A percentile compares a stretch with the other conserved stretches of the same genome.
Conservation (phyloP, 1,140 invertebrate species). For the Dinothrombium tinctorium region DNA sequence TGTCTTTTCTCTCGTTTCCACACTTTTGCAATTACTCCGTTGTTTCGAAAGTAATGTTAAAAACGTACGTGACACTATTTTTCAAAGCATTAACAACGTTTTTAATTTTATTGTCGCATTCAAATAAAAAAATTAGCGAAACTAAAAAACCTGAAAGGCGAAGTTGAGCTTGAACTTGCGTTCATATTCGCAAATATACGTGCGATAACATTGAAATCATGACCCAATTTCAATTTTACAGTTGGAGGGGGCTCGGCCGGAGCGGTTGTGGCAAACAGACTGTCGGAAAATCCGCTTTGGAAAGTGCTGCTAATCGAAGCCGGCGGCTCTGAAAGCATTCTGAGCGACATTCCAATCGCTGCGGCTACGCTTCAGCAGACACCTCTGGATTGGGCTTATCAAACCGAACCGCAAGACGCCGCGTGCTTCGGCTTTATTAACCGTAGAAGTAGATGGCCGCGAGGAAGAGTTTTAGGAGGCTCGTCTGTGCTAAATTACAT, state of each 20-base stretch:
- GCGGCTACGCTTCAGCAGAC: conserved; percentile 63
- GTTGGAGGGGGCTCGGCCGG: conserved; percentile 85
- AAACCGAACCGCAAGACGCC: conserved; percentile 54
- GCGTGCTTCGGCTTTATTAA: conserved; percentile 37
- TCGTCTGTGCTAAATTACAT: conserved; percentile 82
- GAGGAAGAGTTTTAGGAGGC: conserved; percentile 55
- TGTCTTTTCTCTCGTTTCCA: too few relatives aligned
- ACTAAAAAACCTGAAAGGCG: too few relatives aligned
- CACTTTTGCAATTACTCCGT: too few relatives aligned
- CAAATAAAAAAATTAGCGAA: too few relatives aligned
- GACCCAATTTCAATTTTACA: too few relatives aligned
- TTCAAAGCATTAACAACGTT: too few relatives aligned
- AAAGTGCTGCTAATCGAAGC: conserved; percentile 41
- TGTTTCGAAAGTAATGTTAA: too few relatives aligned
- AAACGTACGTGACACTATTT: too few relatives aligned
- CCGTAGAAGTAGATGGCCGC: conserved; percentile 13
- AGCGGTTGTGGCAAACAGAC: conserved; percentile 32
- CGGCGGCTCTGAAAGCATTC: conserved; percentile 53
- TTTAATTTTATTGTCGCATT: too few relatives aligned
- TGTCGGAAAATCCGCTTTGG: conserved; percentile 30
- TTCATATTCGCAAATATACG: too few relatives aligned
- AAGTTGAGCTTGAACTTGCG: too few relatives aligned
- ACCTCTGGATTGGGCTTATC: conserved; percentile 54
- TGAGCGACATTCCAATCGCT: conserved; percentile 60
- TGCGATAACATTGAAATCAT: too few relatives aligned